Evolutionary conservation across 2,797 vertebrate species (phyloP), one percentile per base, ranked within the genome.

Genomic region (Lophotriccus pileatus): DNA sequence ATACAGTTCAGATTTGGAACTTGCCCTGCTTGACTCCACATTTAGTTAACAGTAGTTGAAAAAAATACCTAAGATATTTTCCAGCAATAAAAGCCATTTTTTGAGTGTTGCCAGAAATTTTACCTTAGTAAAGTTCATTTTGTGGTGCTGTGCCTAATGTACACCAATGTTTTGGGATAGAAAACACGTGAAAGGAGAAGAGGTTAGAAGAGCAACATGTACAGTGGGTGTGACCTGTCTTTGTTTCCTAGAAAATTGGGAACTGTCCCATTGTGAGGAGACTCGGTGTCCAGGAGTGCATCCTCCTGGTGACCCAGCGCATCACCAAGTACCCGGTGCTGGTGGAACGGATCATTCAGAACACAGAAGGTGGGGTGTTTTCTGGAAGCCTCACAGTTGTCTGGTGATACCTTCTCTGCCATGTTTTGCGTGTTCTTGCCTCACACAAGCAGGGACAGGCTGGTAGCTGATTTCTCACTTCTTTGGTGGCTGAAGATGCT

Each of bases 321-420:
- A 99, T 99, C 93, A 99, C 98, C 89, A 99, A 99, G 91, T 99
- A 99, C 81, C 99, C 99, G 0, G 99, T 99, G 7, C 97, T 99
- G 43, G 98, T 99, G 96, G 99, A 99, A 68, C 98, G 99, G 5
- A 98, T 99, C 62, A 97, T 99, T 32, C 98, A 99, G 84, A 99
- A 99, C 94, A 99, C 99, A 6, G 98, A 99, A 98, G 99, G 99
- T 99, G 73, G 15, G 72, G 21, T 39, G 20, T 12, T 10, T 32
- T 53, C 62, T 44, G 24, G 12, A 9, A 76, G 44, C 52, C n/a
- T 91, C 68, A 11, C 52, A 17, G 9, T 72, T 69, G 25, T 30
- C 44, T 66, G 3, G 9, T 77, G 19, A 10, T 64, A 36, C 76
- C 75, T 67, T 43, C 44, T 55, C 46, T 91, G 68, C 52, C 1